Evolutionary conservation across 2,888 invertebrate genomes (phyloP), one percentile per base, ranked within the genome.

Genomic region (Ophion ventricosus): DNA sequence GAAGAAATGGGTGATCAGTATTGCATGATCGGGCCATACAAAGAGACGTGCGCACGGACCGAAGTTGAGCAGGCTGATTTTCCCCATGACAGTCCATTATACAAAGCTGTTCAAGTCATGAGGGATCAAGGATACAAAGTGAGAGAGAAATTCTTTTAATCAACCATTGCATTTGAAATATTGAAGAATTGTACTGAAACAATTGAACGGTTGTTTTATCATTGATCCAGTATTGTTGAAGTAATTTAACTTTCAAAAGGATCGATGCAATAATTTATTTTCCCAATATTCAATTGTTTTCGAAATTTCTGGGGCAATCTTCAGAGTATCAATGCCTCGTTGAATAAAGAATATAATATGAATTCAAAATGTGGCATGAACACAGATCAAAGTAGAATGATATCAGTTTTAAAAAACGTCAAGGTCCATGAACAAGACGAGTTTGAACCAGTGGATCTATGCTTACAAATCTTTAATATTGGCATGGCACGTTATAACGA

Each of bases 1-100:
- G 99, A 99, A 92, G 99, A 99, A 94, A 96, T 99, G 95, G 99
- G 99, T 0, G 99, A 99, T 89, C 98, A 99, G 92, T 98, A 99
- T 93, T 98, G 98, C 90, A 94, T 99, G 87, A 95, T 99, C 86
- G 99, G 96, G 0, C 99, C 99, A 0, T 99, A 98, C 93, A 99
- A 98, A 93, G 99, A 99, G 92, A 95, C 96, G 0, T 97, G 97
- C 91, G 99, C 99, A 0, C 95, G 98, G 72, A 98, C 98, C 0
- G 99, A 99, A 94, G 98, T 99, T 23, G 99, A 99, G 93, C 97
- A 99, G 91, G 95, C 97, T 0, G 99, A 98, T 61, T 97, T 98
- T 89, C 96, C 97, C 0, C 95, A 95, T 0, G 95, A 96, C 86
- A 96, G 96, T 66, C 96, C 97, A 0, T 94, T 98, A 4, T 95